Base-by-base conservation (phyloP, 92 coral and sea anemone genomes). In the Ricordea florida region DNA sequence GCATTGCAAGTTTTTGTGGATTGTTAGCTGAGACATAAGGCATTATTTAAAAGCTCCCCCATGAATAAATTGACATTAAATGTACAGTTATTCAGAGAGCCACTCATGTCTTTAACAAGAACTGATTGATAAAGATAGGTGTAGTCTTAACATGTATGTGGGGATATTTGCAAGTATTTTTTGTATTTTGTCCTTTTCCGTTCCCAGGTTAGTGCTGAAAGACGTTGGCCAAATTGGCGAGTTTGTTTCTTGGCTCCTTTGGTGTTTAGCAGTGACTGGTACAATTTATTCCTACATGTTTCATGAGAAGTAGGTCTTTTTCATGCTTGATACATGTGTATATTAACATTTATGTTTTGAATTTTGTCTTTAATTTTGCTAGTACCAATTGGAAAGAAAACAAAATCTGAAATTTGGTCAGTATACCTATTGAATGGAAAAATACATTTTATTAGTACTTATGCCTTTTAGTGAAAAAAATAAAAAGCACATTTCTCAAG, bases 181-280 rank as follows among this genome's bases (percentile, higher is more conserved):
- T 23, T 24, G 22, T 22, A 23, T 10, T 6, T 52, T 22, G 10
- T n/a, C 8, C 1, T 26, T 7, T 55, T 10, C 35, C 5, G 6
- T 33, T 16, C n/a, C n/a, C 73, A 94, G 98, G 98, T 80, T 94
- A 32, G 79, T 94, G 60, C 77, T 94, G 60, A 81, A 67, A 33
- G 98, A 94, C 86, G 80, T 80, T 62, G 90, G 96, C 21, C 35
- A 65, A 25, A 44, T 83, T 80, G 98, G 98, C 10, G 94, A 91
- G 49, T 59, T 85, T 22, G 50, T 94, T 15, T 76, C 97, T 10
- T 83, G 89, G 91, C 44, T 87, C 17, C 80, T 94, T 16, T 94
- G 98, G 98, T 57, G 77, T 47, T 83, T 87, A 11, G 98, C 96
- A 10, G 74, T 66, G 1, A 30, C 90, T 17, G 98, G 98, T 6